Conservation (phyloP, 64 coral and sea anemone genomes). For the Orbicella faveolata region DNA sequence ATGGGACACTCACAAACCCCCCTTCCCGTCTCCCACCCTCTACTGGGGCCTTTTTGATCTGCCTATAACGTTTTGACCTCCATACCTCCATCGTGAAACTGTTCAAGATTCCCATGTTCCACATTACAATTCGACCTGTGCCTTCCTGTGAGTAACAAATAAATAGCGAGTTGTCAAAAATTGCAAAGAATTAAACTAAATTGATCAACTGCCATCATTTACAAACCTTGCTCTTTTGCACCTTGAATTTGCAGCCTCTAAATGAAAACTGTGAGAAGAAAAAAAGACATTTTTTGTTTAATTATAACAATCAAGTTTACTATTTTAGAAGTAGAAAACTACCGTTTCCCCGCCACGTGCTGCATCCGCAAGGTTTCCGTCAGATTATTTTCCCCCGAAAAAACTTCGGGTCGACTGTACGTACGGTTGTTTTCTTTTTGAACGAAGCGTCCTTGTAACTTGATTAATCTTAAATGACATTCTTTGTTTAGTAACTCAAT, state of each 20-base stretch:
- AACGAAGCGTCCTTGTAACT: no score
- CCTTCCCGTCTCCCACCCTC: no score
- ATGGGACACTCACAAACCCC: no score
- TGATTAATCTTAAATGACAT: no score
- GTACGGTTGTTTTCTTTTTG: no score
- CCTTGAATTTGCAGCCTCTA: constrained; percentile 86
- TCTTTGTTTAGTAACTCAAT: no score
- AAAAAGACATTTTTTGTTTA: not conserved
- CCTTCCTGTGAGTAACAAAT: constrained; percentile 51
- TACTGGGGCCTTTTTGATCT: not conserved
- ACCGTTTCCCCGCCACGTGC: no score
- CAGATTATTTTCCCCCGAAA: no score
- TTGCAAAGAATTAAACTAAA: not conserved
- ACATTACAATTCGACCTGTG: constrained; percentile 94
- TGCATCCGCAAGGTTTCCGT: no score
- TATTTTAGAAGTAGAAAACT: no score
- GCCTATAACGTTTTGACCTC: not conserved
- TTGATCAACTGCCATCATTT: not conserved
- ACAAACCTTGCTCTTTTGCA: constrained; percentile 95
- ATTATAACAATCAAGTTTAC: no score
- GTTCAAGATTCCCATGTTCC: constrained; percentile 87
- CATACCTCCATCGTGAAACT: constrained; percentile 90
- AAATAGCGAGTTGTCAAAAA: not conserved
- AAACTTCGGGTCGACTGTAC: no score
- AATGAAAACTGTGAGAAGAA: constrained; percentile 73